A percentile compares a stretch with the other conserved stretches of the same genome.
Evolutionary conservation across 2,888 invertebrate species (phyloP).

Genomic region (Rhagium mordax): DNA sequence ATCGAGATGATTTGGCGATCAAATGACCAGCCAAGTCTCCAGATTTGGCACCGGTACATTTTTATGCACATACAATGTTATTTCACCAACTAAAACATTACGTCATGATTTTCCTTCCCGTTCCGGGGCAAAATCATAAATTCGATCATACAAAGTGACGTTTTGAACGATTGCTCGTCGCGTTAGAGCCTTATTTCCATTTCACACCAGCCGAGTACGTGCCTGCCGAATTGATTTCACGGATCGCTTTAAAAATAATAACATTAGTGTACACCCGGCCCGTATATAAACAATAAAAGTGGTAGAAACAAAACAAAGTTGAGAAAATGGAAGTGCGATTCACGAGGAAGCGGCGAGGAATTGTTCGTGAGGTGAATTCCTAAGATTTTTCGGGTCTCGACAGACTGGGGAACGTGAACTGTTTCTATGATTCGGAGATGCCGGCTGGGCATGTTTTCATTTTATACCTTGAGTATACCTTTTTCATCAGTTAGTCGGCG

Average conservation of each 20-base stretch:
- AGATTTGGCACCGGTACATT: no score
- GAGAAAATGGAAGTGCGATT: conserved; percentile 39
- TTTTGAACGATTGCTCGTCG: conserved; percentile 38
- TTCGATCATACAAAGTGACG: conserved; percentile 41
- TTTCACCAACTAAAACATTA: no score
- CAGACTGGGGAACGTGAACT: conserved; percentile 14
- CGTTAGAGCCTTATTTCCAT: conserved; percentile 37
- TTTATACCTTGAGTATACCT: conserved; percentile 18
- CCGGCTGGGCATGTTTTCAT: conserved; percentile 15
- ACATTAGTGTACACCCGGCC: conserved; percentile 64
- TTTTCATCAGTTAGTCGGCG: conserved; percentile 10
- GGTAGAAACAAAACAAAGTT: conserved; percentile 36
- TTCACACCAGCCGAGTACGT: conserved; percentile 39
- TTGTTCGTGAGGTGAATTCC: conserved; percentile 67
- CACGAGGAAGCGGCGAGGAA: conserved; percentile 65
- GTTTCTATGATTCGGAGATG: conserved; percentile 4
- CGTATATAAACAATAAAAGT: conserved; percentile 67
- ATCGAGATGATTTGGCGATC: no score
- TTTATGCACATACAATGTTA: no score
- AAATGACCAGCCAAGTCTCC: no score
- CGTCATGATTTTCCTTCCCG: background rate
- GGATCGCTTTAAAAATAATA: conserved; percentile 66
- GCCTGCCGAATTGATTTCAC: conserved; percentile 51
- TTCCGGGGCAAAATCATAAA: conserved; percentile 21
- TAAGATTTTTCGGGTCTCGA: conserved; percentile 11